Base-by-base conservation (phyloP, 2,797 vertebrate species). In the Rousettus madagascariensis region DNA sequence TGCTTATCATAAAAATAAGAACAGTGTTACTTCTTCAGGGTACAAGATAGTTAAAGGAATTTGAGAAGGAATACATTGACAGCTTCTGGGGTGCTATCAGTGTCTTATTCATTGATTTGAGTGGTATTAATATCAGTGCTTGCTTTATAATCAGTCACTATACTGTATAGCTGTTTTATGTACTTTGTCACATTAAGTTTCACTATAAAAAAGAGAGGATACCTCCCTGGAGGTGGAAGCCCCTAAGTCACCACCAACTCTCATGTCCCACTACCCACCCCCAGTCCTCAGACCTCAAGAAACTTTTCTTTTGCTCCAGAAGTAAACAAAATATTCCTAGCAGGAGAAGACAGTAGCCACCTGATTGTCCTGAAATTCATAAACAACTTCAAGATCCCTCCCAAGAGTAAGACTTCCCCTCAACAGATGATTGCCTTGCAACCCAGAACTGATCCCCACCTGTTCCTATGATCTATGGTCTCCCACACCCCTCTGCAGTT, bases 391-490 rank as follows among this genome's bases (percentile, higher is more conserved):
- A n/a, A 94, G 85, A 43, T 38, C 57, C 61, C 65, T 80, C 36
- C 16, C 66, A 91, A 93, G 43, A 95, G 51, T 93, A 86, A 90
- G 79, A 93, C 59, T 94, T 65, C 20, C 36, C 72, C 86, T 94
- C 51, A 93, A 63, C 51, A 94, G 28, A 22, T 63, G 43, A 43
- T 63, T 43, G 53, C 15, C 43, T 36, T 90, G 22, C 33, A 78
- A 46, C 49, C 49, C 78, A 85, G 49, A 91, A 74, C 36, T 63
- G 22, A 88, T 24, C 36, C 49, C 43, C 57, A 9, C 38, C 38
- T 86, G 41, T 19, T 57, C 13, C 28, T 57, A 24, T 43, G 24
- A 55, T 6, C 41, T 71, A 12, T 11, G 43, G 20, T 65, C 28
- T 59, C 43, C 59, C 30, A 71, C 13, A 41, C 20, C 7, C 38